Evolutionary conservation across 2,797 vertebrate species (phyloP), one percentile per base, ranked within the genome.

Genomic region (Macrochelys suwanniensis): DNA sequence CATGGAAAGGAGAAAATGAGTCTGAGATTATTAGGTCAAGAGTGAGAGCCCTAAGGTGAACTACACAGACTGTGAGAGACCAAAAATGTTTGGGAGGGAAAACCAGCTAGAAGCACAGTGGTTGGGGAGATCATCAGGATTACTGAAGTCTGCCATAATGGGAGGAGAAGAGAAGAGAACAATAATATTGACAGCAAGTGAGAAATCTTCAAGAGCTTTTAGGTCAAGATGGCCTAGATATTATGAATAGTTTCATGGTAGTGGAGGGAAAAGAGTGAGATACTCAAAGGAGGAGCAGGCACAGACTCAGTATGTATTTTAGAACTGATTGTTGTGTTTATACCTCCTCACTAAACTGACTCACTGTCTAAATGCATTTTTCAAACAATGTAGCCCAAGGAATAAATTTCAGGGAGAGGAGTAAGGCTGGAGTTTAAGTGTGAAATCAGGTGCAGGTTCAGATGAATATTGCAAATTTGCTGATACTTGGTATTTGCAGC

Each of bases 51-150:
- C 57, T 78, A 51, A 94, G 26, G 51, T 82, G 11, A 87, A 93
- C 53, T 74, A 6, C 21, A 82, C 49, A 87, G 54, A 71, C 4
- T 74, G 61, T 1, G 0, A 57, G 19, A n/a, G 74, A 88, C 80
- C 78, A 83, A 47, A 61, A 91, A 78, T 85, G 25, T 42, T 95
- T 93, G 91, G 85, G 84, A 87, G 23, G 6, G 16, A 87, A 97
- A 93, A n/a, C 19, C 54, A 86, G 42, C 81, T 76, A 77, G 28
- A 87, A 51, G 23, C 31, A 68, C 25, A 0, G 1, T 28, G 4
- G 47, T 45, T 85, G n/a, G 17, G 3, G 5, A 2, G 81, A 80
- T 54, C 77, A 85, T 37, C 33, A 85, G 78, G 76, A 50, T 92
- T 74, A 85, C 61, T 11, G 88, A 68, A 89, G 17, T n/a, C 37